Evolutionary conservation across 2,888 invertebrate genomes (phyloP), one percentile per base, ranked within the genome.

Genomic region (Rotaria magnacalcarata): DNA sequence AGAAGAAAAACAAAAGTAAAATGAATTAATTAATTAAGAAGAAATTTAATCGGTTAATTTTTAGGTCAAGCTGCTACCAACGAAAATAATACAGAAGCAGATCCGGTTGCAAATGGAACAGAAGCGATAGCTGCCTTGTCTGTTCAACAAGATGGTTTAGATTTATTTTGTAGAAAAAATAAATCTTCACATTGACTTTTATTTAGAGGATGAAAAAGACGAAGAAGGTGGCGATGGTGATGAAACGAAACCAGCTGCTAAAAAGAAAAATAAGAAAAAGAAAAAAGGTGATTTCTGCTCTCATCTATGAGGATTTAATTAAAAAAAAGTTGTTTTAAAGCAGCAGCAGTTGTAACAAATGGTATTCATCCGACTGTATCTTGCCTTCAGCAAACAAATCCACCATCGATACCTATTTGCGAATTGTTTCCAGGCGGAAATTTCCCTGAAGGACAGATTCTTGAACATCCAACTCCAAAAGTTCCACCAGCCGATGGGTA

Each of bases 401-500:
- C 96, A 27, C 96, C 97, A 19, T 93, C 95, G n/a, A 93, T 96
- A 89, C 94, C 97, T 0, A 94, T 97, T 88, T 92, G 93, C 5
- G 95, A 96, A 86, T 93, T 97, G 41, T 97, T 94, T 90, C 94
- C 96, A 5, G 94, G 95, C 92, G 95, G 93, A 84, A 92, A 93
- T 89, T 97, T 93, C 90, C 98, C 98, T 0, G 93, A 95, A 89
- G 97, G 97, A 41, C 94, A 97, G 92, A 95, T 96, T 87, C 93
- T 94, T 93, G 94, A 96, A 87, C 95, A 97, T 93, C 93, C 94
- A 8, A 92, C 93, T 87, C 93, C 93, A 14, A 93, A 94, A 88
- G 96, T 96, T 92, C 95, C 67, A 67, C 67, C 67, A 41, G 19
- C 67, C 16, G 16, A 67, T 27, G 67, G 67, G 67, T 67, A 67